Evolutionary conservation across 2,888 invertebrate genomes (phyloP).

Genomic region (Flexamia atlantica): DNA sequence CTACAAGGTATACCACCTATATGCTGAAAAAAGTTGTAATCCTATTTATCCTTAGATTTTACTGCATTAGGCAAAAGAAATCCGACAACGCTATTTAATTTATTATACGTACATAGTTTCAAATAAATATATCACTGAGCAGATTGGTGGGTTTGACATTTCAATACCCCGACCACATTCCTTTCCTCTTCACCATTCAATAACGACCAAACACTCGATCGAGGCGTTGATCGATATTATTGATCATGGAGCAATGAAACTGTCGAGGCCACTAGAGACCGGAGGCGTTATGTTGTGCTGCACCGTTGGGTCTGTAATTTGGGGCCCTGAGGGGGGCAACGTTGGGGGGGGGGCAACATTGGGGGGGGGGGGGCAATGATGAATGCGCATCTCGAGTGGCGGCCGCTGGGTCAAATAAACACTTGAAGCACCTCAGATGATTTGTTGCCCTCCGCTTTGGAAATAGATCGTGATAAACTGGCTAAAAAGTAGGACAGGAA

Average conservation of each 20-base stretch:
- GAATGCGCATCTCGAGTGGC: conserved; percentile 48
- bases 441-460: conserved; percentile 3
- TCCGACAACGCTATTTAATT: too few relatives aligned
- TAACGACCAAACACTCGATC: not conserved
- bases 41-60: too few relatives aligned
- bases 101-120: too few relatives aligned
- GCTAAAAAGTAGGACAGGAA: conserved; percentile 23
- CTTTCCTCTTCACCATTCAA: not conserved
- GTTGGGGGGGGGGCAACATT: not conserved
- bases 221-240: not conserved
- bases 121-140: too few relatives aligned
- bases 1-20: too few relatives aligned
- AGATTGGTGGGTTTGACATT: too few relatives aligned
- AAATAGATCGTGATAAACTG: conserved; percentile 6
- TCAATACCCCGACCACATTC: too few relatives aligned
- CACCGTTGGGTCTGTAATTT: conserved; percentile 11
- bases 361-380: conserved; percentile 43
- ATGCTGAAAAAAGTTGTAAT: too few relatives aligned
- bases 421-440: conserved; percentile 36
- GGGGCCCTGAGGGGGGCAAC: conserved; percentile 29
- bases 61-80: too few relatives aligned
- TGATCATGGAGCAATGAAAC: conserved; percentile 17
- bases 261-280: conserved; percentile 23
- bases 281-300: not conserved
- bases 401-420: conserved; percentile 41